Evolutionary conservation across 2,888 invertebrate species (phyloP).

Genomic region (Criorhina ranunculi): DNA sequence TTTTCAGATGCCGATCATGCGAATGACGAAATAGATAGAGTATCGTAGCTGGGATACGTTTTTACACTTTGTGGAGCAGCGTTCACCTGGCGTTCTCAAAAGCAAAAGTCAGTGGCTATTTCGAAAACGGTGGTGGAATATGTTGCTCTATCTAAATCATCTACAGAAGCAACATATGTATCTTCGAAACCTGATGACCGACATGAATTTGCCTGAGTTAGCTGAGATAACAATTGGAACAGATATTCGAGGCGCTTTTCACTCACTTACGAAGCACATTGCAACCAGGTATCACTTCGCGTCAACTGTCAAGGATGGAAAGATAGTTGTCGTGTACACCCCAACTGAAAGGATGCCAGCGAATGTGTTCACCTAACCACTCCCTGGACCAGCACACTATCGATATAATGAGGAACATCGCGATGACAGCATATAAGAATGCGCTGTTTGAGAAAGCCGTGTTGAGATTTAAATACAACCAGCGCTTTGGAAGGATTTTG

Average conservation of each 20-base stretch:
- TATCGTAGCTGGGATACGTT: constrained; percentile 29
- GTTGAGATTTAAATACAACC: too few relatives aligned
- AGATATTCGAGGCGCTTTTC: constrained; percentile 27
- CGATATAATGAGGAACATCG: constrained; percentile 22
- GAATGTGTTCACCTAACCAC: constrained; percentile 32
- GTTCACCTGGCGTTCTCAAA: constrained; percentile 38
- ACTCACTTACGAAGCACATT: constrained; percentile 29
- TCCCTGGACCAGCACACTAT: constrained; percentile 42
- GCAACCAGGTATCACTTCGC: constrained; percentile 34
- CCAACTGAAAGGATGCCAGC: constrained; percentile 22
- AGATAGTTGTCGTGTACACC: constrained; percentile 5
- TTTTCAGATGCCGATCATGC: constrained; percentile 37
- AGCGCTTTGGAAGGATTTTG: too few relatives aligned
- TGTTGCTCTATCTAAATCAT: constrained; percentile 19
- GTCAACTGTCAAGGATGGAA: constrained; percentile 21
- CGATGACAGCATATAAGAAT: constrained; percentile 7
- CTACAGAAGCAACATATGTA: constrained; percentile 39
- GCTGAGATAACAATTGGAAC: constrained; percentile 26
- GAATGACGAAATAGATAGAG: constrained; percentile 22
- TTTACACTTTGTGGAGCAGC: constrained; percentile 25
- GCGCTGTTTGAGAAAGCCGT: constrained; percentile 44
- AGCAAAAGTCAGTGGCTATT: constrained; percentile 49
- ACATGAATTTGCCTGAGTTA: constrained; percentile 23
- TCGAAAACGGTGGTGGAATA: constrained; percentile 29
- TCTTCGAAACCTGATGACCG: constrained; percentile 29